Percentiles rank a stretch among this genome's conserved stretches.
Conservation (phyloP, 2,797 vertebrate genomes). For the Antennarius maculatus region DNA sequence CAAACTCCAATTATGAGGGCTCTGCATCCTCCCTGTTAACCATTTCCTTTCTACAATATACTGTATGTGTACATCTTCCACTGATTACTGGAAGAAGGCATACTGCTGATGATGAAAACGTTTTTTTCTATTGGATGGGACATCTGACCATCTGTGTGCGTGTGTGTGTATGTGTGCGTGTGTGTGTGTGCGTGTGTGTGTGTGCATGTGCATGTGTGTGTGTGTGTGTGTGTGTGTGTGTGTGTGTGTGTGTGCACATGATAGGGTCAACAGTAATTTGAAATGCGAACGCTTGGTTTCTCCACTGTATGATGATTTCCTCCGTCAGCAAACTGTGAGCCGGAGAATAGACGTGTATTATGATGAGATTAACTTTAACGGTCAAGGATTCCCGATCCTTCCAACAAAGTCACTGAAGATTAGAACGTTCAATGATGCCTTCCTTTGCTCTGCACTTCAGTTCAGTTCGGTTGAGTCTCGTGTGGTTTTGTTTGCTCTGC, state of each 20-base stretch:
- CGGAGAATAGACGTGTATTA: slow-evolving; percentile 72
- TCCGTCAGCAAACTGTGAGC: slow-evolving; percentile 76
- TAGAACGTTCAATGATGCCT: slow-evolving; percentile 51
- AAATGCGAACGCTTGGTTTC: slow-evolving; percentile 74
- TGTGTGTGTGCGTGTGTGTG: slow-evolving; percentile 53
- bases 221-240: slow-evolving; percentile 8
- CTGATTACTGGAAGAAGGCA: neutral
- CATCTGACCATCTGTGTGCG: slow-evolving; percentile 45
- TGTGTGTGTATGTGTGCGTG: slow-evolving; percentile 56
- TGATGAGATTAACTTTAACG: slow-evolving; percentile 75
- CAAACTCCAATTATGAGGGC: too few relatives aligned
- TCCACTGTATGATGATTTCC: slow-evolving; percentile 71
- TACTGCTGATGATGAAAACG: neutral
- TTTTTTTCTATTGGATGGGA: slow-evolving; percentile 21
- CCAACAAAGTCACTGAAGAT: slow-evolving; percentile 71
- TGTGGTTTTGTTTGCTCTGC: slow-evolving; percentile 28
- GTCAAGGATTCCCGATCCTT: slow-evolving; percentile 75
- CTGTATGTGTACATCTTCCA: too few relatives aligned
- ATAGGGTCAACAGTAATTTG: slow-evolving; percentile 72
- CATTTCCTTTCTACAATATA: too few relatives aligned
- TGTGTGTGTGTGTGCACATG: slow-evolving; percentile 8
- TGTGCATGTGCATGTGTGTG: slow-evolving; percentile 28
- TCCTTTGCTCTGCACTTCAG: slow-evolving; percentile 26
- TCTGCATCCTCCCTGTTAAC: too few relatives aligned
- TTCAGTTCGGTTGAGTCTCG: slow-evolving; percentile 22